Evolutionary conservation across 1,140 invertebrate genomes (phyloP), one percentile per base, ranked within the genome.

Genomic region (Saccostrea glomerata): DNA sequence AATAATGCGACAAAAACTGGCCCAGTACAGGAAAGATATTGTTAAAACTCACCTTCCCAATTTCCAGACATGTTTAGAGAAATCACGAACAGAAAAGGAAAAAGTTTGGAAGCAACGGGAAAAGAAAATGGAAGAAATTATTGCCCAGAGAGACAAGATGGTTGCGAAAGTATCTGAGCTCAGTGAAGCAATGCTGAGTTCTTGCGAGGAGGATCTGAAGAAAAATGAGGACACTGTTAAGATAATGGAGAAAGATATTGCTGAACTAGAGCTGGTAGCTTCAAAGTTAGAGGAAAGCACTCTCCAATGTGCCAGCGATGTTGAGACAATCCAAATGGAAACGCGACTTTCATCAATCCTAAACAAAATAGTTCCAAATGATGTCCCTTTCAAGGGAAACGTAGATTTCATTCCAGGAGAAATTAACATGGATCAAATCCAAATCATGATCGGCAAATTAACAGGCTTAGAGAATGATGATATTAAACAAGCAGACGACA

Each of bases 391-490:
- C 25, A 77, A 77, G 0, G 12, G 23, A 77, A 36, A 36, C 7
- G 25, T 77, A 25, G 4, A 77, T 77, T 77, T 77, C 25, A 77
- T 77, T 30, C 23, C 70, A 12, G 70, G 70, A 36, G 70, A 77
- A 77, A 77, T 77, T 25, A 25, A 77, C 70, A 77, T 15, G 2
- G 70, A 77, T 77, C 70, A 77, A 30, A 25, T 77, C 15, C 25
- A 77, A 77, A 77, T 30, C 30, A 77, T 77, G 70, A 23, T 77
- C 13, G 70, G 70, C 3, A 30, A 77, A 77, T 36, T 77, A 77
- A 77, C 25, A 15, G 70, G 70, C 25, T 77, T 77, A 25, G 70
- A 77, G 25, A n/a, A 63, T 5, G 58, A 63, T 20, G n/a, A 6
- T 20, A 17, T 6, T 2, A 6, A 77, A 30, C 12, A 77, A 12